These are phyloP conservation scores for Glaucidium brasilianum DNA, from an alignment of 2,113 vertebrate genomes.

Conservation along the genomic window DNA sequence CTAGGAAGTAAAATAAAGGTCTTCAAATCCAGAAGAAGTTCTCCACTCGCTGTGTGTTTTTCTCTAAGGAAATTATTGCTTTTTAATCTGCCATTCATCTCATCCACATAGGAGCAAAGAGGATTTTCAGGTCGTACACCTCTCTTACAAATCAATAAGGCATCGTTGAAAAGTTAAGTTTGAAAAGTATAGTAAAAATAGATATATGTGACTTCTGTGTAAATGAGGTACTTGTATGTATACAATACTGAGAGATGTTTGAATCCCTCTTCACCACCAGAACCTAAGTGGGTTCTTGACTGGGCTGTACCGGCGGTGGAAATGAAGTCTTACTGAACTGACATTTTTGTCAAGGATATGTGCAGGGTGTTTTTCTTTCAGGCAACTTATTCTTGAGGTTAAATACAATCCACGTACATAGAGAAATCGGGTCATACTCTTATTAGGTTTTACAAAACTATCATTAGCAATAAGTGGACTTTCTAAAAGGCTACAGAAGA, in stretches of 20 bases:
- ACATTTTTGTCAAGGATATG: neutral
- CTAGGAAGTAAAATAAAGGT: neutral
- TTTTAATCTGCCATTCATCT: constrained; percentile 19
- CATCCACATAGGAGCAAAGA: neutral
- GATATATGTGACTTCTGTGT: neutral
- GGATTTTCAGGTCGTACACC: constrained; percentile 1
- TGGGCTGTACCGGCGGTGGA: neutral
- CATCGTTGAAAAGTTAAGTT: neutral
- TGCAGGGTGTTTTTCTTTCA: neutral
- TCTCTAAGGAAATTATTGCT: neutral
- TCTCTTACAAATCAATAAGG: constrained; percentile 8
- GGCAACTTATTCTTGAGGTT: neutral
- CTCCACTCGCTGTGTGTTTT: neutral
- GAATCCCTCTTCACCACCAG: neutral
- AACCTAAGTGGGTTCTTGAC: neutral
- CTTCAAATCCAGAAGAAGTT: neutral
- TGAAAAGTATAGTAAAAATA: neutral
- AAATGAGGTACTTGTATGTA: neutral
- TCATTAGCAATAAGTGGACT: neutral
- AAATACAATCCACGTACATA: neutral
- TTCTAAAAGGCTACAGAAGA: neutral
- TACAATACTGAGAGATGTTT: neutral
- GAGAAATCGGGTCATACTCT: neutral
- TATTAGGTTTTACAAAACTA: neutral
- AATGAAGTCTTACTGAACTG: neutral